Percentiles rank a stretch among this genome's conserved stretches.
Conservation (phyloP, 2,797 vertebrate species). For the Yasuhikotakia modesta region DNA sequence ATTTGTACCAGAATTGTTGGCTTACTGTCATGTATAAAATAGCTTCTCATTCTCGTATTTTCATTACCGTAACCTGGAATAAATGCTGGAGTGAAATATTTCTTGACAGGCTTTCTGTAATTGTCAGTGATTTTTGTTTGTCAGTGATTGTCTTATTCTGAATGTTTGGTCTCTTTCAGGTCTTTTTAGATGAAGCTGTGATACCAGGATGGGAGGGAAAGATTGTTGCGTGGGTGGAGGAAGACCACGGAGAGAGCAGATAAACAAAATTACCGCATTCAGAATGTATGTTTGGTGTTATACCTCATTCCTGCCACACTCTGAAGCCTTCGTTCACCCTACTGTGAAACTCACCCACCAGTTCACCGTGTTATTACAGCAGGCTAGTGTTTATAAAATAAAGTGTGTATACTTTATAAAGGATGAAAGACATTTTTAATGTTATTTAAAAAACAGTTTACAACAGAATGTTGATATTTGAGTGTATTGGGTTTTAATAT, state of each 20-base stretch:
- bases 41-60: too few relatives aligned
- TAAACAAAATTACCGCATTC: constrained; percentile 49
- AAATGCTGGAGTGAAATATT: background rate
- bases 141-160: background rate
- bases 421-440: constrained; percentile 18
- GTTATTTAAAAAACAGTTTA: constrained; percentile 34
- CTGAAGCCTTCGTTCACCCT: background rate
- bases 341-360: constrained; percentile 21
- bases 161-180: constrained; percentile 69
- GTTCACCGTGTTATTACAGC: constrained; percentile 15
- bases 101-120: background rate
- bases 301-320: constrained; percentile 44
- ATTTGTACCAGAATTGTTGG: too few relatives aligned
- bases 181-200: constrained; percentile 92
- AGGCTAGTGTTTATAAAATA: constrained; percentile 18
- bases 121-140: background rate
- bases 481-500: constrained; percentile 25
- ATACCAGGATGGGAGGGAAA: constrained; percentile 99
- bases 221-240: constrained; percentile 99
- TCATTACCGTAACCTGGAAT: too few relatives aligned
- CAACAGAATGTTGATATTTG: constrained; percentile 26
- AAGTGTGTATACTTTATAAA: constrained; percentile 32
- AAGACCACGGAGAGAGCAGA: constrained; percentile 91
- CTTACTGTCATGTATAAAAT: too few relatives aligned
- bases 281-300: constrained; percentile 25